Percentiles rank a stretch among this genome's conserved stretches.
phyloP scores from a whole-genome alignment of 2,888 invertebrate genomes.

The Drosophila austrosaltans region DNA sequence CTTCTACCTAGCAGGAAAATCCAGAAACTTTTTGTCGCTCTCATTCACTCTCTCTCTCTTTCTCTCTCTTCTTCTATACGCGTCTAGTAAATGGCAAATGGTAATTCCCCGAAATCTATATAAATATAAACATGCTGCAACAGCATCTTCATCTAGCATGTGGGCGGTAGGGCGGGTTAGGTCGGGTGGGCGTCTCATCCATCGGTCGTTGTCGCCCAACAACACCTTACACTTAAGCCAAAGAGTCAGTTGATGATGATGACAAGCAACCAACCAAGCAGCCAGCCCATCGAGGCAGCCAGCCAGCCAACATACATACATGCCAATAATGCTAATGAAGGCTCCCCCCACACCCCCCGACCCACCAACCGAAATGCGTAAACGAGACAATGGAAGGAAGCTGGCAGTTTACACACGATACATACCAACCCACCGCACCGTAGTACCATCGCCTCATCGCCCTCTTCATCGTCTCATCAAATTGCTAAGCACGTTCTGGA shows the following conservation, averaged over 20 bases:
- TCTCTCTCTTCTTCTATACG: neutral
- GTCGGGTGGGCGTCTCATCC: neutral
- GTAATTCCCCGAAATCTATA: conserved; percentile 60
- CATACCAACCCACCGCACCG: conserved; percentile 8
- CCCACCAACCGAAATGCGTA: conserved; percentile 54
- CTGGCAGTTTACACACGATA: conserved; percentile 21
- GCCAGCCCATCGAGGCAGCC: conserved; percentile 45
- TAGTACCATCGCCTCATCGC: conserved; percentile 1
- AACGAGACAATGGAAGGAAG: conserved; percentile 56
- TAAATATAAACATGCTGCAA: conserved; percentile 48
- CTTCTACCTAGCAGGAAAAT: no score
- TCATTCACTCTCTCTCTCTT: neutral
- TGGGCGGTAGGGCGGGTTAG: neutral
- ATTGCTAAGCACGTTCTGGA: conserved; percentile 69
- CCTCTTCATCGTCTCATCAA: conserved; percentile 55
- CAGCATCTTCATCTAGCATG: conserved; percentile 3
- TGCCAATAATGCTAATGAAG: conserved; percentile 72
- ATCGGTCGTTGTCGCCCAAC: conserved; percentile 10
- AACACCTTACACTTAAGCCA: conserved; percentile 14
- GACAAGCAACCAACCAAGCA: conserved; percentile 5
- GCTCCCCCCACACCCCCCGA: neutral
- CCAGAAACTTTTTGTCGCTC: neutral
- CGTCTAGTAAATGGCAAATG: conserved; percentile 32
- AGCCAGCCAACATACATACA: conserved; percentile 38
- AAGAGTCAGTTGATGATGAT: conserved; percentile 21